A percentile compares a stretch with the other conserved stretches of the same genome.
Conservation (phyloP, 2,888 invertebrate genomes). For the Euplexia lucipara region DNA sequence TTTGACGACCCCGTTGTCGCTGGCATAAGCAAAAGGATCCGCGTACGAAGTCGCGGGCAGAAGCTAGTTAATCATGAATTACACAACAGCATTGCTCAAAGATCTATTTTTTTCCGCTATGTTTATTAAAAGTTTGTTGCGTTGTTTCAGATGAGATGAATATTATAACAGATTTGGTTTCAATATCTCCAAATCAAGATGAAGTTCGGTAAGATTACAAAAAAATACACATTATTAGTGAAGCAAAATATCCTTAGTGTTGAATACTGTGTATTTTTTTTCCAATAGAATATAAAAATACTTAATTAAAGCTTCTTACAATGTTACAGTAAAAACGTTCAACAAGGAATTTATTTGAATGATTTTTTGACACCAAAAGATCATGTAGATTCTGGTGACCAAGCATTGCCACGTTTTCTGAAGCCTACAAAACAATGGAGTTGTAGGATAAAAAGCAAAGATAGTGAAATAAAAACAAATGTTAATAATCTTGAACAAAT, state of each 20-base stretch:
- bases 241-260: too few relatives aligned
- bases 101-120: background rate
- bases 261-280: too few relatives aligned
- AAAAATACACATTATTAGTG: too few relatives aligned
- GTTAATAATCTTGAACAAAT: conserved; percentile 69
- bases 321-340: conserved; percentile 42
- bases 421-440: conserved; percentile 80
- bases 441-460: conserved; percentile 64
- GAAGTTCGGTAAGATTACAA: conserved; percentile 34
- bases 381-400: background rate
- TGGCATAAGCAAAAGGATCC: too few relatives aligned
- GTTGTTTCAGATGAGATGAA: conserved; percentile 36
- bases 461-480: conserved; percentile 22
- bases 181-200: conserved; percentile 1
- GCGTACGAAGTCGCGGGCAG: too few relatives aligned
- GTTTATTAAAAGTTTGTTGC: background rate
- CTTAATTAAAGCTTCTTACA: conserved; percentile 17
- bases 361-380: conserved; percentile 4
- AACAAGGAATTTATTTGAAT: background rate
- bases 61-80: too few relatives aligned
- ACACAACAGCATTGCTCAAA: background rate
- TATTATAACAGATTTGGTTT: conserved; percentile 2
- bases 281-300: too few relatives aligned
- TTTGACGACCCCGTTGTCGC: too few relatives aligned
- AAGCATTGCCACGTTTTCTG: conserved; percentile 37